These are phyloP conservation scores for Mionectes olivaceus DNA, from an alignment of 2,797 vertebrate species.

Conservation along the genomic window DNA sequence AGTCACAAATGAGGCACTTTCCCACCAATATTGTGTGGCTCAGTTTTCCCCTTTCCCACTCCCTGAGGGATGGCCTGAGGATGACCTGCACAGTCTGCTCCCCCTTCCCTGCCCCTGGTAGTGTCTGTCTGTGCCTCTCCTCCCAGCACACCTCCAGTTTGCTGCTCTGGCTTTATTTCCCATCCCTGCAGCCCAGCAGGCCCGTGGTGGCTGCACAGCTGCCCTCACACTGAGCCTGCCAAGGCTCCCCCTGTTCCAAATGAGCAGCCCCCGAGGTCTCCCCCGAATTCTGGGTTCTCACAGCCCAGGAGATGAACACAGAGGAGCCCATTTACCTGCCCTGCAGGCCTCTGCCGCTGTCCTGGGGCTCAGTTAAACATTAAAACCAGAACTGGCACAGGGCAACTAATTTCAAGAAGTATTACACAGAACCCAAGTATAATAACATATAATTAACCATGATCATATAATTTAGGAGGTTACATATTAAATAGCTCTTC, in stretches of 20 bases:
- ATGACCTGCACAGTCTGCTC: slow-evolving; percentile 13
- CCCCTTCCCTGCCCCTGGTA: not conserved
- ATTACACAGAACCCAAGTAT: not conserved
- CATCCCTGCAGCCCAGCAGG: not conserved
- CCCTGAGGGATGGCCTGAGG: not conserved
- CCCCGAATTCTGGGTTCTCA: not conserved
- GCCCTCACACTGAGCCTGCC: not conserved
- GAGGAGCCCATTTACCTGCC: not conserved
- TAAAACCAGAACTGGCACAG: rapidly evolving
- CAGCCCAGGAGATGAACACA: not conserved
- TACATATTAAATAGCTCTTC: not conserved
- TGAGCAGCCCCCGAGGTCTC: not conserved
- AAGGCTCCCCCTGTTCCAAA: not conserved
- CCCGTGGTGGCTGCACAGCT: not conserved
- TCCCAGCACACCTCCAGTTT: not conserved
- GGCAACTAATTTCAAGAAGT: not conserved
- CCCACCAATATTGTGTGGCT: not conserved
- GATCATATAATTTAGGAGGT: not conserved
- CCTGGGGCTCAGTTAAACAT: not conserved
- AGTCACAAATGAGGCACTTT: not conserved
- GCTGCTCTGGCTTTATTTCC: not conserved
- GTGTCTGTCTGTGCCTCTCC: not conserved
- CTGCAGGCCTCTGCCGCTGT: not conserved
- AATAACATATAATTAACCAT: not conserved
- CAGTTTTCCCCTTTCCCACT: not conserved